Evolutionary conservation across 2,888 invertebrate species (phyloP).

Genomic region (Sarcophaga rosellei): DNA sequence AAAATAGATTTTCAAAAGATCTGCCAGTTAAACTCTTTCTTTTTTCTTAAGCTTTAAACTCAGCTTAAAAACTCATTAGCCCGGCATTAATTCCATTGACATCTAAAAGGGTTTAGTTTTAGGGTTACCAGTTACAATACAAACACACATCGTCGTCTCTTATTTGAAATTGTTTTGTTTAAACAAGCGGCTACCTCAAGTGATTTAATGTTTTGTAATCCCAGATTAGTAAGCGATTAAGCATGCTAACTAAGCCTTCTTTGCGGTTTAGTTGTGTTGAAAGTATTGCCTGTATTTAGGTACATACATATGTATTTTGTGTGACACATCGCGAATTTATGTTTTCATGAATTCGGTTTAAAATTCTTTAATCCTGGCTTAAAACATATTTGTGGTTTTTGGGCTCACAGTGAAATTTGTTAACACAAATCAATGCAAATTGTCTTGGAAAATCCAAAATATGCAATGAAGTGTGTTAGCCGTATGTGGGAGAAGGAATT

Average conservation of each 20-base stretch:
- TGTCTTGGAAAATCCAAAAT: background rate
- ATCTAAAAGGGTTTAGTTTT: background rate
- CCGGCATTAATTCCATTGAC: background rate
- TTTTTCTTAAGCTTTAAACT: background rate
- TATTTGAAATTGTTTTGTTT: too few species aligned
- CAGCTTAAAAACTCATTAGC: constrained; percentile 5
- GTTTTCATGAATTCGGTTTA: background rate
- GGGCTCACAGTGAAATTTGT: background rate
- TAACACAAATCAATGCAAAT: background rate
- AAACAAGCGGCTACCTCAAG: too few species aligned
- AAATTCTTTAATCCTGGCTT: constrained; percentile 8
- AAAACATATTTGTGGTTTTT: constrained; percentile 11
- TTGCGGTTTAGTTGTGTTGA: too few species aligned
- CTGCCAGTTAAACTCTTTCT: constrained; percentile 9
- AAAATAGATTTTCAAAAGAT: background rate
- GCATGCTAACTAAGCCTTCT: too few species aligned
- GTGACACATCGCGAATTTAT: too few species aligned
- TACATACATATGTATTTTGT: too few species aligned
- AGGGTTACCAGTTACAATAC: background rate
- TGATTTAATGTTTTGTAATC: too few species aligned
- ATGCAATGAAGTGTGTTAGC: background rate
- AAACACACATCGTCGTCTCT: too few species aligned
- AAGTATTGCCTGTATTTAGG: background rate
- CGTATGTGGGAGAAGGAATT: background rate
- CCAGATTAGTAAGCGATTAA: too few species aligned